Percentiles rank a stretch among this genome's conserved stretches.
Evolutionary conservation across 2,113 vertebrate genomes (phyloP).

Genomic region (Holacanthus passer): DNA sequence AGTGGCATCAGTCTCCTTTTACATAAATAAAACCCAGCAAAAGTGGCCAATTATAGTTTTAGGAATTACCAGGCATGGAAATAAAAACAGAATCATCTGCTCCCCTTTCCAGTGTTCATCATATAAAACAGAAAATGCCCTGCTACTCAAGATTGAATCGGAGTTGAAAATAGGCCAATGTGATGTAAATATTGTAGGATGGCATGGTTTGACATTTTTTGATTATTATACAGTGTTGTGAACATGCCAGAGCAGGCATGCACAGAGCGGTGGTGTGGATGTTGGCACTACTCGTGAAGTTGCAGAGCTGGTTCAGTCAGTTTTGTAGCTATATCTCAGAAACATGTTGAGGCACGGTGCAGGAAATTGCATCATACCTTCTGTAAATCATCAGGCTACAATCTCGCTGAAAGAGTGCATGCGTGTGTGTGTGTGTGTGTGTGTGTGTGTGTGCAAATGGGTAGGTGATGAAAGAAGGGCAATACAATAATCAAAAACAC

Average conservation of each 20-base stretch:
- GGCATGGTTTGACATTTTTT: background rate
- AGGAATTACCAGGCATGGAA: background rate
- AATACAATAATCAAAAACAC: constrained; percentile 47
- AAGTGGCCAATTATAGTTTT: constrained; percentile 27
- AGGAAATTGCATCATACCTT: constrained; percentile 56
- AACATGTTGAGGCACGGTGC: constrained; percentile 14
- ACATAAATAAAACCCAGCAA: constrained; percentile 72
- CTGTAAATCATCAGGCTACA: constrained; percentile 39
- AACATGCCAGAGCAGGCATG: constrained; percentile 10
- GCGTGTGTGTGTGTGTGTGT: constrained; percentile 12
- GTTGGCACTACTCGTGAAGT: background rate
- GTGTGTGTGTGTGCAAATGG: constrained; percentile 25
- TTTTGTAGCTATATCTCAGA: constrained; percentile 13
- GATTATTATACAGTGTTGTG: background rate
- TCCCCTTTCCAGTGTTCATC: background rate
- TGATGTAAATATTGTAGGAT: background rate
- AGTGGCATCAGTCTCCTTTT: constrained; percentile 69
- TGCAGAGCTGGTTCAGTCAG: background rate
- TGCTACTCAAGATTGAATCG: background rate
- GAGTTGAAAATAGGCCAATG: background rate
- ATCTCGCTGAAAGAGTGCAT: constrained; percentile 33
- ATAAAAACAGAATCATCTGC: no score
- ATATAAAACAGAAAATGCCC: background rate
- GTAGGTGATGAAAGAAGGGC: constrained; percentile 42
- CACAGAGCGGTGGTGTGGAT: background rate